Percentiles rank a stretch among this genome's conserved stretches.
phyloP scores from a whole-genome alignment of 2,888 invertebrate species.

The Sarcophaga carnaria region DNA sequence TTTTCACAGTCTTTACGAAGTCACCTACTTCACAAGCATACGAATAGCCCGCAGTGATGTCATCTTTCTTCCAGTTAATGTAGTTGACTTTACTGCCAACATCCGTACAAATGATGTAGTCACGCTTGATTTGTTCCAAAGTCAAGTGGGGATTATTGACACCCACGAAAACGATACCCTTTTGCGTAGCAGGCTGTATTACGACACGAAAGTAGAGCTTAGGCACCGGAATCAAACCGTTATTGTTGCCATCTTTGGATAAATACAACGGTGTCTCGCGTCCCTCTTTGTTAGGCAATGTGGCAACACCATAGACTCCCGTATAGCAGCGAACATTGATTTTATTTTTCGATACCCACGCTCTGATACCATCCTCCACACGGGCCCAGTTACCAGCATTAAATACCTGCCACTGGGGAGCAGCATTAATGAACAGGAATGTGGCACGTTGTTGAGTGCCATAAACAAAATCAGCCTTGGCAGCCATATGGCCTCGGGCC shows the following conservation, averaged over 20 bases:
- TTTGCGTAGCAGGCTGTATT: slow-evolving; percentile 81
- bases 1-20: slow-evolving; percentile 75
- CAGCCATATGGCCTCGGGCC: slow-evolving; percentile 83
- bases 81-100: slow-evolving; percentile 77
- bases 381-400: slow-evolving; percentile 85
- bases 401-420: slow-evolving; percentile 84
- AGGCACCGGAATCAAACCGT: slow-evolving; percentile 83
- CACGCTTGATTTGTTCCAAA: slow-evolving; percentile 74
- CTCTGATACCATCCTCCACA: slow-evolving; percentile 82
- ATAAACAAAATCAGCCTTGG: slow-evolving; percentile 83
- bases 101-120: slow-evolving; percentile 78
- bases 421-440: slow-evolving; percentile 83
- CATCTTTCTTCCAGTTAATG: slow-evolving; percentile 76
- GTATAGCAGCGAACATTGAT: slow-evolving; percentile 83
- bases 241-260: slow-evolving; percentile 76
- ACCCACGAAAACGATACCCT: slow-evolving; percentile 84
- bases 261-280: slow-evolving; percentile 80
- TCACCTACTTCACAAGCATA: slow-evolving; percentile 79
- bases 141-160: slow-evolving; percentile 81
- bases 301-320: slow-evolving; percentile 84
- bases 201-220: slow-evolving; percentile 84
- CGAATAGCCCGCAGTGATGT: slow-evolving; percentile 77
- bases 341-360: slow-evolving; percentile 73
- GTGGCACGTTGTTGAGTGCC: slow-evolving; percentile 83
- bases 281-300: slow-evolving; percentile 82